Base-by-base conservation (phyloP, 2,113 vertebrate genomes). In the Pituophis catenifer region DNA sequence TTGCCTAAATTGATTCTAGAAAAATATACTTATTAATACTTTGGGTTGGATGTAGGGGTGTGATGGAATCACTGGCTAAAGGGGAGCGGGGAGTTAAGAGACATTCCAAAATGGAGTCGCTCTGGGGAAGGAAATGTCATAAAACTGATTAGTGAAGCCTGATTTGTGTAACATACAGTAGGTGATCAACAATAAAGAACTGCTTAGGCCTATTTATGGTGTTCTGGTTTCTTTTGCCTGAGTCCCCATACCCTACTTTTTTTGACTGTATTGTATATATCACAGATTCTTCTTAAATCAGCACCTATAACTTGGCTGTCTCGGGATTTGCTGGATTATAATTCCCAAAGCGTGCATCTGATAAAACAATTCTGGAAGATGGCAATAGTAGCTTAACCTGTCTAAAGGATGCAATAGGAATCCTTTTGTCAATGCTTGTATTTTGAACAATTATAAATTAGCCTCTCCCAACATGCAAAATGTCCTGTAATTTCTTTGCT, bases 401-500 rank as follows among this genome's bases (percentile, higher is more conserved):
- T 44, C 17, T 44, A 21, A 81, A 81, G 33, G 75, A 44, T 44
- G 33, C 75, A 81, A 9, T 10, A 38, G 17, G 17, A 86, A 57
- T 48, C 38, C 3, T 12, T 59, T 62, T 87, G 55, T 33, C 8
- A 33, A 15, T 11, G 62, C 13, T 57, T 48, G 33, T n/a, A 48
- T 85, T 58, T 89, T 58, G 12, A 19, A 85, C 33, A 29, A 38
- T 58, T 58, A 4, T 55, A 15, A 24, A 54, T 11, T 57, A 59
- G 29, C 86, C 7, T 10, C 19, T 52, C 50, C 58, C 52, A 58
- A 4, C 17, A 5, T 75, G 85, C 87, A 54, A 89, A 90, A 48
- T 86, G 21, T 54, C 92, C 5, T 57, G 0, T 38, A 12, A 0
- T 1, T 59, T 90, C 2, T 3, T 3, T 0, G 12, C 4, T 17